Evolutionary conservation across 2,113 vertebrate species (phyloP).

Genomic region (Clarias gariepinus): DNA sequence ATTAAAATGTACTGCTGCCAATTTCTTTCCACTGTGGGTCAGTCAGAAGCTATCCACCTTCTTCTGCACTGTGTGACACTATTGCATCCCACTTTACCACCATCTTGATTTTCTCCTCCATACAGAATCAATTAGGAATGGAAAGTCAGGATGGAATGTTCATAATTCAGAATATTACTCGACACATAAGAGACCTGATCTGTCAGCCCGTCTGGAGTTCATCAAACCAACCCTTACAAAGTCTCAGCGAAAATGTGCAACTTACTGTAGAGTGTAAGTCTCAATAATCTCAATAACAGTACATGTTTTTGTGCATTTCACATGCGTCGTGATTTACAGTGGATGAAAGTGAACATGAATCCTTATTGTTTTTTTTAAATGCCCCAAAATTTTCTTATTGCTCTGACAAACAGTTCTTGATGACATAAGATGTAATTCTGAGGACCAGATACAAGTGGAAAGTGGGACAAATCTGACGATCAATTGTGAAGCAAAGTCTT

Average conservation of each 20-base stretch:
- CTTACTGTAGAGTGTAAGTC: slow-evolving; percentile 49
- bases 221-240: background rate
- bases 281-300: background rate
- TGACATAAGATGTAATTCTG: slow-evolving; percentile 53
- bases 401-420: slow-evolving; percentile 53
- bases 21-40: background rate
- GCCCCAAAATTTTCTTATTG: background rate
- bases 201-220: slow-evolving; percentile 46
- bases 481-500: slow-evolving; percentile 40
- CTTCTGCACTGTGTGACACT: too few relatives aligned
- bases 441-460: slow-evolving; percentile 26
- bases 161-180: slow-evolving; percentile 32
- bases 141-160: slow-evolving; percentile 41
- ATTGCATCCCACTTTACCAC: background rate
- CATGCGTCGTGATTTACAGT: background rate
- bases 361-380: background rate
- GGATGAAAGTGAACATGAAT: background rate
- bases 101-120: background rate
- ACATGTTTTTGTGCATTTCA: background rate
- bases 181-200: slow-evolving; percentile 31
- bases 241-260: slow-evolving; percentile 11
- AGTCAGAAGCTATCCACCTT: background rate
- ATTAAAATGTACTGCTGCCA: background rate
- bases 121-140: slow-evolving; percentile 20
- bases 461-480: slow-evolving; percentile 60